These are phyloP conservation scores for Halcyon leucocephala DNA, from an alignment of 2,797 vertebrate species.

Conservation along the genomic window DNA sequence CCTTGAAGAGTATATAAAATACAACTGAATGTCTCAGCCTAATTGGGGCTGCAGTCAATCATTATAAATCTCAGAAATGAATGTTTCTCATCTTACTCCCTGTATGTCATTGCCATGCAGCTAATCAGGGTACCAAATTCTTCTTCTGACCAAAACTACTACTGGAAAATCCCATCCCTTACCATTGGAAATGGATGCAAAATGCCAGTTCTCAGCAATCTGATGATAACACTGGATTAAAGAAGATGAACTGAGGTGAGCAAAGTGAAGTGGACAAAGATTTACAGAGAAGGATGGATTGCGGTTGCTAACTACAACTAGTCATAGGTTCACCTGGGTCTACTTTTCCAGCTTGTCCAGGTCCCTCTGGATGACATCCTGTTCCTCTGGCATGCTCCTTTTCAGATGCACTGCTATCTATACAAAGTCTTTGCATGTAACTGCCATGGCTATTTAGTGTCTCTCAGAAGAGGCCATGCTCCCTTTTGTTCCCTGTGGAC, in stretches of 20 bases:
- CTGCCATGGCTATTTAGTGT: neutral
- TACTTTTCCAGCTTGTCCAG: too few species aligned
- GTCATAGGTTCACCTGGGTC: neutral
- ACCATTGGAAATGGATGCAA: neutral
- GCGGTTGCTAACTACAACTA: neutral
- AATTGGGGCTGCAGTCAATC: conserved; percentile 52
- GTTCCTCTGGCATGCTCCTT: neutral
- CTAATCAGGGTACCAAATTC: conserved; percentile 25
- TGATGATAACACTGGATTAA: neutral
- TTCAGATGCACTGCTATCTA: neutral
- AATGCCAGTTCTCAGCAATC: neutral
- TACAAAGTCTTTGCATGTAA: neutral
- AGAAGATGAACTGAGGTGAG: neutral
- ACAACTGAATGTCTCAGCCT: neutral
- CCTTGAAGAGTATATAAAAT: conserved; percentile 43
- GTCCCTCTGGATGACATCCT: too few species aligned
- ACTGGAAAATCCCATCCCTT: neutral
- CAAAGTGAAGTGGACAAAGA: neutral
- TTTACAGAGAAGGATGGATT: neutral
- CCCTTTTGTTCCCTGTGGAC: neutral
- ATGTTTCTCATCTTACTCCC: neutral
- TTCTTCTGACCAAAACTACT: neutral
- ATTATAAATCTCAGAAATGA: neutral
- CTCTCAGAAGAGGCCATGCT: neutral
- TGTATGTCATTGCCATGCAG: neutral